Evolutionary conservation across 2,113 vertebrate species (phyloP), one percentile per base, ranked within the genome.

Genomic region (Tupaia tana): DNA sequence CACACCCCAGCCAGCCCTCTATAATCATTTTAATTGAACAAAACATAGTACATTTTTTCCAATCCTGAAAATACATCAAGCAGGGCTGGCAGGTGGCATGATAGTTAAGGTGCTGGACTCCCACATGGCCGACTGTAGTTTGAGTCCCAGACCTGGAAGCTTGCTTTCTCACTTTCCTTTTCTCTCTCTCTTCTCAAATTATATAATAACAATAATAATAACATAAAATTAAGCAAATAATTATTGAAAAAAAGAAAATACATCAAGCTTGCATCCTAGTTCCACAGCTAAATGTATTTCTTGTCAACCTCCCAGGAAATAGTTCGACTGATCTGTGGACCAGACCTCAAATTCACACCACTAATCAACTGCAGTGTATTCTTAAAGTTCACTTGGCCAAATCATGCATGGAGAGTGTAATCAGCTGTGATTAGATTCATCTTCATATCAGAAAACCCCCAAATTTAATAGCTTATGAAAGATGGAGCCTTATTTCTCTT

Each of bases 251-350:
- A 43, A 43, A 43, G 31, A 78, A 83, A 70, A 74, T 78, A 4
- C 61, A 73, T 90, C 63, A 74, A 63, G 24, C n/a, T 82, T 74
- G 29, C 66, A 81, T 86, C 3, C 10, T 87, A 77, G 52, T 59
- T 78, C 52, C 75, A 83, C 77, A 91, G 69, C 84, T 83, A 80
- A 86, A 64, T 24, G 64, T 77, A 83, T 81, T 87, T 87, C 59
- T 89, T 88, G 92, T 67, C 31, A 77, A 4, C 12, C 4, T 64
- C 61, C 75, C 31, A 54, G 58, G 27, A 85, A 80, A 93, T 56
- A 27, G 27, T 70, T 82, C 79, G 83, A 29, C n/a, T 63, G 43
- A 66, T 79, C 22, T 16, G 27, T 58, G 16, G 31, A 20, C 63
- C n/a, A 83, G 31, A 75, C 25, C 52, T 89, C 75, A 66, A 67